Evolutionary conservation across 2,888 invertebrate genomes (phyloP), one percentile per base, ranked within the genome.

Genomic region (Ennomos quercinarius): DNA sequence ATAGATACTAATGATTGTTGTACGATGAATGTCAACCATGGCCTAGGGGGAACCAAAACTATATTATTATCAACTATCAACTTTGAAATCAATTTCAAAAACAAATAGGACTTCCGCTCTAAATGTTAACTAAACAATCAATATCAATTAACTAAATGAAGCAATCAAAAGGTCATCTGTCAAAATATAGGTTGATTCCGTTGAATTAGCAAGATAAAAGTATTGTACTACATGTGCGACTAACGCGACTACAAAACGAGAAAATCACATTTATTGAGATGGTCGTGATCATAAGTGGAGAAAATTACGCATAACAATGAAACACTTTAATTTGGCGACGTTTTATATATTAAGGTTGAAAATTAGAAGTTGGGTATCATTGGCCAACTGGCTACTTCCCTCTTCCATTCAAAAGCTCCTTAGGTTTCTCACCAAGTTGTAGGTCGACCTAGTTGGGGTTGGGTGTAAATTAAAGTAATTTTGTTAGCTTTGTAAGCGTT

Each of bases 111-210:
- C 50, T 64, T 49, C 56, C 57, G 42, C 50, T 64, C 59, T 44
- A 54, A 65, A 64, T 68, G 59, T 54, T 68, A 63, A 57, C 44
- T 57, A 62, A 44, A 62, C 59, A 56, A 67, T 66, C 51, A 63
- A 67, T 70, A 67, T 66, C 51, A 63, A 67, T 70, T 64, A 48
- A 17, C 42, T 53, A 61, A 68, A 66, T 66, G 46, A 64, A 64
- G 64, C 64, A 66, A 64, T 66, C 61, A 66, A 64, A 70, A 71
- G 67, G 66, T 57, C 71, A 71, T 27, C 46, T 68, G 70, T 66
- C 64, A 60, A 55, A 58, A 70, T 66, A 51, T 67, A 66, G 71
- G 63, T 71, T 67, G 64, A 66, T 70, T 67, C 52, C 56, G 55
- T 27, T 50, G 43, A 61, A 65, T 62, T 63, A 53, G 59, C 64